phyloP scores from a whole-genome alignment of 2,797 vertebrate genomes.

The Acomys russatus region DNA sequence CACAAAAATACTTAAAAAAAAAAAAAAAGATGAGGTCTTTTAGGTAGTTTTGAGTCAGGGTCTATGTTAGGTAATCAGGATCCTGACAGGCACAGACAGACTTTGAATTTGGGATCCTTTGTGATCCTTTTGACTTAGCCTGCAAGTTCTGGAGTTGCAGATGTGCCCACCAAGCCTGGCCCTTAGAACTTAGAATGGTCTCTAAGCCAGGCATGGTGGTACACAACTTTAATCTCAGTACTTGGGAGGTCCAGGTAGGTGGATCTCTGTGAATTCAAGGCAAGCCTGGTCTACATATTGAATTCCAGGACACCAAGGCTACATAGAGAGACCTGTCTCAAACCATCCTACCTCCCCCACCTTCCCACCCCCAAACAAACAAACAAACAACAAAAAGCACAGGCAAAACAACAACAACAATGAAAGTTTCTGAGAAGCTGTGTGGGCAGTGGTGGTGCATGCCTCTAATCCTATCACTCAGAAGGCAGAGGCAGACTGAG shows the following conservation, averaged over 20 bases:
- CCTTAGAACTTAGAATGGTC: slow-evolving; percentile 14
- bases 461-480: not conserved
- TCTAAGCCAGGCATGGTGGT: not conserved
- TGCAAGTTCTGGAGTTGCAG: not conserved
- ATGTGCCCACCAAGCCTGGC: not conserved
- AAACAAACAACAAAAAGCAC: not conserved
- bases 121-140: not conserved
- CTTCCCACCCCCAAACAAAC: not conserved
- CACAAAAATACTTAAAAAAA: slow-evolving; percentile 1
- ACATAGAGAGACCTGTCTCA: not conserved
- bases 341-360: not conserved
- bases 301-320: not conserved
- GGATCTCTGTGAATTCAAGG: not conserved
- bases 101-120: not conserved
- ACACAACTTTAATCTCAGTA: not conserved
- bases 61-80: not conserved
- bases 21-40: not conserved
- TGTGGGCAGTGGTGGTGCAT: not conserved
- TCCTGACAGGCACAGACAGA: not conserved
- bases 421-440: slow-evolving; percentile 36
- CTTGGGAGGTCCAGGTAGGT: not conserved
- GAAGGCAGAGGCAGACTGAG: not conserved
- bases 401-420: not conserved
- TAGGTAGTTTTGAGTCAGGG: not conserved
- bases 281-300: not conserved